A percentile compares a stretch with the other conserved stretches of the same genome.
phyloP scores from a whole-genome alignment of 2,888 invertebrate genomes.

The Cephus nigrinus region DNA sequence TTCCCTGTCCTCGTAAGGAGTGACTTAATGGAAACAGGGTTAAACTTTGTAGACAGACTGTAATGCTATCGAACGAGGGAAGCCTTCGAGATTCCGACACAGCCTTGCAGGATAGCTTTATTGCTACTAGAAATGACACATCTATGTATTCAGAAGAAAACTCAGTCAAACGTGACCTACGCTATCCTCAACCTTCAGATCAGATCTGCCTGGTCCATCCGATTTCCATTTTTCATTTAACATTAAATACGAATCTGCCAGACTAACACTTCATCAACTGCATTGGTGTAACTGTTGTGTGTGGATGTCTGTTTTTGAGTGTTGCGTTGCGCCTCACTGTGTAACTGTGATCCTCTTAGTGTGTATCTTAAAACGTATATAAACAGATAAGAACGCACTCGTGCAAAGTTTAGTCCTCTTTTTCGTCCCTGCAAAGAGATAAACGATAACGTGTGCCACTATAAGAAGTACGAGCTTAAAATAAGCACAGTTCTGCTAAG shows the following conservation, averaged over 20 bases:
- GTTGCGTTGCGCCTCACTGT: conserved; percentile 17
- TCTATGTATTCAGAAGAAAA: neutral
- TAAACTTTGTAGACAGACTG: neutral
- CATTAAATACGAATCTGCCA: neutral
- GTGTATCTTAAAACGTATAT: conserved; percentile 52
- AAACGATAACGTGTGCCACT: neutral
- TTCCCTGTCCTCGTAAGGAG: neutral
- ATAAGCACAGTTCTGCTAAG: neutral
- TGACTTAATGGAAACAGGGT: neutral
- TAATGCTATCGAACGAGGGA: neutral
- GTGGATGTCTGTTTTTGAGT: neutral
- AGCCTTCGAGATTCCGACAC: neutral
- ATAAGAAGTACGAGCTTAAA: neutral
- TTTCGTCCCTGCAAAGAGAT: conserved; percentile 54
- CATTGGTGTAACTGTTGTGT: neutral
- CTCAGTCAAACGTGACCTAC: neutral
- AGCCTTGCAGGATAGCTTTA: neutral
- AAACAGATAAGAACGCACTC: conserved; percentile 52
- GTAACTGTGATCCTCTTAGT: conserved; percentile 37
- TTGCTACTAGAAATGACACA: neutral
- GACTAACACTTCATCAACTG: neutral
- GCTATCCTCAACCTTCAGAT: neutral
- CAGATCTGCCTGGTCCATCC: neutral
- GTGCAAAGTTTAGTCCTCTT: conserved; percentile 58
- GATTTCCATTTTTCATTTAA: neutral